phyloP scores from a whole-genome alignment of 2,888 invertebrate species.

The Eristalinus aeneus region DNA sequence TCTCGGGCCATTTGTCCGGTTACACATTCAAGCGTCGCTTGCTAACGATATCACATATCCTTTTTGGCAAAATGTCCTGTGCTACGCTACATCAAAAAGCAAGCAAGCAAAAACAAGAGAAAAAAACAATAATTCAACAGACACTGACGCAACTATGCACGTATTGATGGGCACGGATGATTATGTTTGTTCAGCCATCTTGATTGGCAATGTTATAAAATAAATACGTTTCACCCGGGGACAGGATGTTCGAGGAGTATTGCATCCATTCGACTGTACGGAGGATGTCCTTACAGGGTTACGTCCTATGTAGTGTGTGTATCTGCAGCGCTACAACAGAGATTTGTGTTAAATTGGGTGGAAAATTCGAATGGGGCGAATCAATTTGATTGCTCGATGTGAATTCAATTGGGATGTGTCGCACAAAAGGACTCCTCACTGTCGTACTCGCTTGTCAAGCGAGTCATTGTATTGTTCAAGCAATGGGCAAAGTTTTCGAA shows the following conservation, averaged over 20 bases:
- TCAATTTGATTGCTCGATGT: constrained; percentile 69
- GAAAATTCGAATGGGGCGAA: constrained; percentile 67
- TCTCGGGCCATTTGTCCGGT: constrained; percentile 26
- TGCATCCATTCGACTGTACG: constrained; percentile 48
- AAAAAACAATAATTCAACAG: constrained; percentile 24
- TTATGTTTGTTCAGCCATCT: constrained; percentile 81
- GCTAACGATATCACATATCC: constrained; percentile 47
- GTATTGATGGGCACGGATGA: constrained; percentile 74
- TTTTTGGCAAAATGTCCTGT: constrained; percentile 53
- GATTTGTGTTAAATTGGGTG: constrained; percentile 70
- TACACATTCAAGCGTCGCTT: constrained; percentile 17
- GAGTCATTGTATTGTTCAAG: constrained; percentile 41
- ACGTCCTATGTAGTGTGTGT: constrained; percentile 40
- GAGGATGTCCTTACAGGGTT: constrained; percentile 49
- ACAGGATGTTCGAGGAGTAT: constrained; percentile 62
- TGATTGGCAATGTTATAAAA: constrained; percentile 81
- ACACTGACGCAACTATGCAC: constrained; percentile 34
- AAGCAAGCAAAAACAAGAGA: neutral
- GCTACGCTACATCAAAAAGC: neutral
- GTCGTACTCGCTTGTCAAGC: constrained; percentile 44
- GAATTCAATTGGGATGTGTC: constrained; percentile 64
- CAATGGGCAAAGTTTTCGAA: neutral
- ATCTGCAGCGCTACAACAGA: constrained; percentile 4
- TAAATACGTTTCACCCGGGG: constrained; percentile 76
- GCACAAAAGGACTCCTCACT: constrained; percentile 39